These are phyloP conservation scores for Agrilus mali DNA, from an alignment of 2,888 invertebrate genomes.

Conservation along the genomic window DNA sequence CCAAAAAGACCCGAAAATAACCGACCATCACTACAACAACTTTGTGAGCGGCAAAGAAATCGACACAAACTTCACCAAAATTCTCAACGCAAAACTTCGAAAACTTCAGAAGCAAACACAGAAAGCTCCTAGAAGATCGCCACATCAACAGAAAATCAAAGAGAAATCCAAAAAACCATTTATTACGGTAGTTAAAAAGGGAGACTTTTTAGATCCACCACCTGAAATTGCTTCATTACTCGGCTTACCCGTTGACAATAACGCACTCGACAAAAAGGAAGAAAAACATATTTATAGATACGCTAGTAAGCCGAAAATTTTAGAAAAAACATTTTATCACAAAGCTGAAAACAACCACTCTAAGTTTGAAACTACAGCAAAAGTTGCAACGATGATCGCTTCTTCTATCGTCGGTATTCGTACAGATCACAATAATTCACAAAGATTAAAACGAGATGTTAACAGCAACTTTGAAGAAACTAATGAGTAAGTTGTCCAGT, in stretches of 20 bases:
- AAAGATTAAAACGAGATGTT: constrained; percentile 11
- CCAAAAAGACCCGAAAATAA: constrained; percentile 29
- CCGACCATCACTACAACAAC: constrained; percentile 18
- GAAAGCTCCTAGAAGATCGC: constrained; percentile 22
- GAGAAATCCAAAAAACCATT: constrained; percentile 42
- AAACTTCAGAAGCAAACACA: constrained; percentile 49
- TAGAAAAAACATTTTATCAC: constrained; percentile 23
- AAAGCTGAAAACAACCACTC: constrained; percentile 19
- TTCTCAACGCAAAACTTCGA: constrained; percentile 57
- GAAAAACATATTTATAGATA: constrained; percentile 48
- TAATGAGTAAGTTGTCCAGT: constrained; percentile 13
- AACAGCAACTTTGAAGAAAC: constrained; percentile 16
- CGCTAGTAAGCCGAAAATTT: constrained; percentile 48
- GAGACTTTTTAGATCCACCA: constrained; percentile 67
- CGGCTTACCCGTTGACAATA: constrained; percentile 34
- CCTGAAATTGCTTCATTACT: constrained; percentile 55
- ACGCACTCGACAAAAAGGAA: constrained; percentile 15
- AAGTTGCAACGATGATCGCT: constrained; percentile 25
- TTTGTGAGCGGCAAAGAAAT: constrained; percentile 25
- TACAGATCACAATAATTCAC: constrained; percentile 8
- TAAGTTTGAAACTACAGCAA: constrained; percentile 29
- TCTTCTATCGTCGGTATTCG: constrained; percentile 22
- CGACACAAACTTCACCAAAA: constrained; percentile 50
- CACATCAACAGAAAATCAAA: constrained; percentile 14
- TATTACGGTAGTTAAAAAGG: constrained; percentile 68